A percentile compares a stretch with the other conserved stretches of the same genome.
These are phyloP conservation scores for Tryphoninae sp. DNA, from an alignment of 2,888 invertebrate genomes.

Conservation along the genomic window DNA sequence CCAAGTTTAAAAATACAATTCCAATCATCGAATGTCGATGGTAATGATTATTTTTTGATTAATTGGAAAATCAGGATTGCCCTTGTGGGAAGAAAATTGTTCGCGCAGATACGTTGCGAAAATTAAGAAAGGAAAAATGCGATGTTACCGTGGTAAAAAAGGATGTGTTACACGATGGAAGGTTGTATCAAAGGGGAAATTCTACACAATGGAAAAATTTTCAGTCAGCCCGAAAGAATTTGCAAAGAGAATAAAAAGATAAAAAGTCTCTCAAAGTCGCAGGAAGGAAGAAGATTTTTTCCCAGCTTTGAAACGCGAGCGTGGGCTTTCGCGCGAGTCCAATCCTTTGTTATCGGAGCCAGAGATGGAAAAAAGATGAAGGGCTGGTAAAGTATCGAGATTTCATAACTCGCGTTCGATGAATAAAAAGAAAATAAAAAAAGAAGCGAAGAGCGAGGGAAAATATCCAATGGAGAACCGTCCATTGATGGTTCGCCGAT, in stretches of 20 bases:
- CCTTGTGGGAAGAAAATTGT: not conserved
- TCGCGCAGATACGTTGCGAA: not conserved
- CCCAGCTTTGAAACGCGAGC: slow-evolving; percentile 42
- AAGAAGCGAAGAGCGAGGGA: slow-evolving; percentile 10
- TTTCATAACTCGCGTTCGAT: not conserved
- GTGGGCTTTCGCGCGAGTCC: slow-evolving; percentile 18
- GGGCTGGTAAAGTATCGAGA: slow-evolving; percentile 22
- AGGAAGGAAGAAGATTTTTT: slow-evolving; percentile 16
- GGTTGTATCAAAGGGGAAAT: not conserved
- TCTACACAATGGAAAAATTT: not conserved
- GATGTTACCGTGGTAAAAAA: not conserved
- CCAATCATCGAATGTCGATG: too few relatives aligned
- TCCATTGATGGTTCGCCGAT: slow-evolving; percentile 42
- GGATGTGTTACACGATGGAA: not conserved
- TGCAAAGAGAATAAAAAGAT: not conserved
- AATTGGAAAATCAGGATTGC: not conserved
- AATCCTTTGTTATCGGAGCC: slow-evolving; percentile 52
- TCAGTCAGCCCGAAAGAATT: not conserved
- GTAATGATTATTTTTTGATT: too few relatives aligned
- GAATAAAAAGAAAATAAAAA: slow-evolving; percentile 1
- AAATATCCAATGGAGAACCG: not conserved
- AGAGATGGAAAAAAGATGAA: slow-evolving; percentile 42
- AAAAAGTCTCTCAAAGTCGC: not conserved
- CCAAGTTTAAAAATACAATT: too few relatives aligned
- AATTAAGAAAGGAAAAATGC: not conserved